Conservation (phyloP, 92 coral and sea anemone species). For the Phenganax subtilis region DNA sequence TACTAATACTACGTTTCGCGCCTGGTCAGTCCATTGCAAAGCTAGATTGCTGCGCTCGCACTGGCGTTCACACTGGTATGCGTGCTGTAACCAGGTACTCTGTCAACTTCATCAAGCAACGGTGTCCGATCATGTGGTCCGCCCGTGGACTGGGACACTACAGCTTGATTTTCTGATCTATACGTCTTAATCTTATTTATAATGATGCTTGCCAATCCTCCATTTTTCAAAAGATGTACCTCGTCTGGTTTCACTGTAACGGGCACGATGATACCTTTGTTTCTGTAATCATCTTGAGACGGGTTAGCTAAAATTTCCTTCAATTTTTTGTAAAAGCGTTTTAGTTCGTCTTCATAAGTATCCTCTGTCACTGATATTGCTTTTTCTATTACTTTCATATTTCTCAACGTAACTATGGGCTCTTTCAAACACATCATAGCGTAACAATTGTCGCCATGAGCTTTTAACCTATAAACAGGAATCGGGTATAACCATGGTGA, state of each 20-base stretch:
- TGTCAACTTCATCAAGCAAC: too few relatives aligned
- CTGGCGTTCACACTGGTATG: too few relatives aligned
- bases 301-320: background rate
- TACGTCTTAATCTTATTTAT: background rate
- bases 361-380: background rate
- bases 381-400: background rate
- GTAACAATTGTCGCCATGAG: background rate
- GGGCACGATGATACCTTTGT: background rate
- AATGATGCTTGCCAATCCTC: background rate
- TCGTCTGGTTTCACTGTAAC: background rate
- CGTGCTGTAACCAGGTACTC: too few relatives aligned
- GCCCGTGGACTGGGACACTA: too few relatives aligned
- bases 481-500: background rate
- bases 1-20: too few relatives aligned
- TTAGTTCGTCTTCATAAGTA: background rate
- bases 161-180: too few relatives aligned
- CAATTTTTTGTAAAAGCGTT: conserved; percentile 3
- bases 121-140: too few relatives aligned
- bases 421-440: background rate
- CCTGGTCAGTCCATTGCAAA: too few relatives aligned
- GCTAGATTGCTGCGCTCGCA: too few relatives aligned
- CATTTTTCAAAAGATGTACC: background rate
- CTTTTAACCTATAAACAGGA: background rate
- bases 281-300: background rate
- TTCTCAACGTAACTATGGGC: background rate